Base-by-base conservation (phyloP, 2,888 invertebrate genomes). In the Melikaiella ostensackeni region DNA sequence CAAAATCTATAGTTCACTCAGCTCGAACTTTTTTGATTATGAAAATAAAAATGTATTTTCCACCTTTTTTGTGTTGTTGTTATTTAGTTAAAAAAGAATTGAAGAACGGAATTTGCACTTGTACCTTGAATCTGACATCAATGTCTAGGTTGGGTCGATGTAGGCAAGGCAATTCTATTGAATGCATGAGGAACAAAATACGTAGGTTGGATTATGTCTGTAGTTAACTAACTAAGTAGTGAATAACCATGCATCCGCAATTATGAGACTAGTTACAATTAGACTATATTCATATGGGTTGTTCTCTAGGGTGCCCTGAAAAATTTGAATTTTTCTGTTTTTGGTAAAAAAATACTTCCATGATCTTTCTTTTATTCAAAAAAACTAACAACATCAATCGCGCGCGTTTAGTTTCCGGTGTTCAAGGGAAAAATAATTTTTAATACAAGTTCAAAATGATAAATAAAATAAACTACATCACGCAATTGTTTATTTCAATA, bases 71-170 rank as follows among this genome's bases (percentile, higher is more conserved):
- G 8, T 9, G 8, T 9, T 2, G 19, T 50, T n/a, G 7, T 19
- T 50, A n/a, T 50, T 50, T 9, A 9, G 2, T n/a, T 50, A 2
- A 8, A n/a, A 42, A n/a, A n/a, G n/a, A 27, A 66, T 16, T 8
- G 42, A 46, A 66, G 42, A 42, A 24, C 16, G 27, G 24, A 66
- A 42, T 38, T 66, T 66, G 66, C 66, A 50, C 50, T 70, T 70
- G 50, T 11, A 30, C 70, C 70, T 70, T 70, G 70, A 70, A 9
- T 46, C 30, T 70, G 13, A 11, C 70, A 70, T 70, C 46, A 70
- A 70, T 70, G 70, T 50, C 70, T 70, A 70, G 66, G 50, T 70
- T 70, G 50, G 70, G 70, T 70, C 50, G 30, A 70, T 50, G 46
- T 70, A 70, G 50, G 50, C 50, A 50, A 70, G 70, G 46, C 50